Conservation (phyloP, 2,797 vertebrate genomes). For the Schizothorax lantsangensis region DNA sequence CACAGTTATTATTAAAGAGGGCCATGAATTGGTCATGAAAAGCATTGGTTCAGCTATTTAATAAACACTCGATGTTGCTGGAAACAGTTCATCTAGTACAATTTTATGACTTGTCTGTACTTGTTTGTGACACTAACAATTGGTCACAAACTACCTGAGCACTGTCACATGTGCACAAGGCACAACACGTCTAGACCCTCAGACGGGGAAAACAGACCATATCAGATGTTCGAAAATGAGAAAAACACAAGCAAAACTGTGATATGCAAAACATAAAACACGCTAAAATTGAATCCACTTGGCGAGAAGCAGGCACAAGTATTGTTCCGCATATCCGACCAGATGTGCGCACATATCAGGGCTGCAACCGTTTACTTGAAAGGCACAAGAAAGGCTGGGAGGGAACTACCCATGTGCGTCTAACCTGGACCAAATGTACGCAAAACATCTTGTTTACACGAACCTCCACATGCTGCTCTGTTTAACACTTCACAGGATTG, state of each 20-base stretch:
- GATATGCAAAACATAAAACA: slow-evolving; percentile 45
- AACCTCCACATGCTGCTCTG: slow-evolving; percentile 56
- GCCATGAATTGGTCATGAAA: not conserved
- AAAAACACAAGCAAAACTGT: slow-evolving; percentile 15
- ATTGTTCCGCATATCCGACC: slow-evolving; percentile 34
- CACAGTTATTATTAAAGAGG: not conserved
- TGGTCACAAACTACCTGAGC: slow-evolving; percentile 8
- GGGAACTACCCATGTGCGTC: slow-evolving; percentile 54
- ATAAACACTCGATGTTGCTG: not conserved
- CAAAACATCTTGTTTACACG: slow-evolving; percentile 60
- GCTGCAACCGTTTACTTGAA: slow-evolving; percentile 47
- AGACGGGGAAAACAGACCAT: not conserved
- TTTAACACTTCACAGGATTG: slow-evolving; percentile 57
- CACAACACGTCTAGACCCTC: slow-evolving; percentile 22
- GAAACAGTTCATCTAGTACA: not conserved
- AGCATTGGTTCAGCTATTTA: not conserved
- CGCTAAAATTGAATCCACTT: slow-evolving; percentile 49
- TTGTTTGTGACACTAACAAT: not conserved
- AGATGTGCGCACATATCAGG: slow-evolving; percentile 49
- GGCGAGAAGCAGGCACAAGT: slow-evolving; percentile 18
- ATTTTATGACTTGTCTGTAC: not conserved
- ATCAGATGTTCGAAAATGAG: slow-evolving; percentile 44
- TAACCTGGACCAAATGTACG: slow-evolving; percentile 61
- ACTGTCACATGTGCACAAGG: slow-evolving; percentile 28
- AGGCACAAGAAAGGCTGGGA: slow-evolving; percentile 42